Percentiles rank a stretch among this genome's conserved stretches.
These are phyloP conservation scores for Strigamia crassipes DNA, from an alignment of 2,888 invertebrate genomes.

Conservation along the genomic window DNA sequence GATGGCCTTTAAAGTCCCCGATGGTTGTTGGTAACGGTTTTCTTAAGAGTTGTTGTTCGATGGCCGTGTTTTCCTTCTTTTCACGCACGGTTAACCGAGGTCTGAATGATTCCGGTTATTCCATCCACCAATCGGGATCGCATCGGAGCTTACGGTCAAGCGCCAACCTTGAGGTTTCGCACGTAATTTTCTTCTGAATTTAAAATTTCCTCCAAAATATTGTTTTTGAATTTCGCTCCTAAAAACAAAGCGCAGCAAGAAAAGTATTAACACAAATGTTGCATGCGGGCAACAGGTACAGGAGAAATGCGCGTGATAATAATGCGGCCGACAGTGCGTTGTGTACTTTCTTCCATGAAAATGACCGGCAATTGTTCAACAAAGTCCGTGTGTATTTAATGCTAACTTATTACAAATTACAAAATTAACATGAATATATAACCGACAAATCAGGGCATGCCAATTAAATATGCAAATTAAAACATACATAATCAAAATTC, in stretches of 20 bases:
- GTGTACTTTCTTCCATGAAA: too few species aligned
- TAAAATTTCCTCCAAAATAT: conserved; percentile 71
- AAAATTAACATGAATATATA: too few species aligned
- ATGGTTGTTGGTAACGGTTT: conserved; percentile 85
- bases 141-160: conserved; percentile 77
- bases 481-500: too few species aligned
- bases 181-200: conserved; percentile 73
- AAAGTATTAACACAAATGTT: too few species aligned
- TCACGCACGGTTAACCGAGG: conserved; percentile 68
- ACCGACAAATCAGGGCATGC: too few species aligned
- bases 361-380: too few species aligned
- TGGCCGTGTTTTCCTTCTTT: conserved; percentile 73
- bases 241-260: neutral
- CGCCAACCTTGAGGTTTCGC: conserved; percentile 75
- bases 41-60: conserved; percentile 70
- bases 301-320: too few species aligned
- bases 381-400: too few species aligned
- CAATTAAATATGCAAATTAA: too few species aligned
- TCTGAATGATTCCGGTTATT: conserved; percentile 70
- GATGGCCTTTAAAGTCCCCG: conserved; percentile 90
- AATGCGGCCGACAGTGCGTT: too few species aligned
- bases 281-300: too few species aligned
- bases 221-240: conserved; percentile 52
- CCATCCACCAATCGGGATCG: conserved; percentile 78
- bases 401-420: too few species aligned